These are phyloP conservation scores for Spatulosminthurus flaviceps DNA, from an alignment of 2,888 invertebrate genomes.

Conservation along the genomic window DNA sequence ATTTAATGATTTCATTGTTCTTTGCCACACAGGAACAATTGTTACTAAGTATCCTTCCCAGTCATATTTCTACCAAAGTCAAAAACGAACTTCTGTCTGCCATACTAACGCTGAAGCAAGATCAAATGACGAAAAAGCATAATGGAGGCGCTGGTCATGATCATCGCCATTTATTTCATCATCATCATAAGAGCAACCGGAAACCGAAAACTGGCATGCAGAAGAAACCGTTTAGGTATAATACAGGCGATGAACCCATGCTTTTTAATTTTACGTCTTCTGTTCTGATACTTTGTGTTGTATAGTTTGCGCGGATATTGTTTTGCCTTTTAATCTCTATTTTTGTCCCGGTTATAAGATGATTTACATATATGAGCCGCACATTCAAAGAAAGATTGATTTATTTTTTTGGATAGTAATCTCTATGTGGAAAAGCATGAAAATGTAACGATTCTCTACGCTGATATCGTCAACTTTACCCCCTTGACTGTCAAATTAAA, in stretches of 20 bases:
- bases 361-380: too few species aligned
- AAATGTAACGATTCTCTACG: slow-evolving; percentile 89
- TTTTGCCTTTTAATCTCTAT: too few species aligned
- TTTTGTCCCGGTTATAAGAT: too few species aligned
- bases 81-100: slow-evolving; percentile 70
- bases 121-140: slow-evolving; percentile 46
- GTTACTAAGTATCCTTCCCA: slow-evolving; percentile 85
- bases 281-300: too few species aligned
- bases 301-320: too few species aligned
- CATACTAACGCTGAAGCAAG: slow-evolving; percentile 66
- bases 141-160: slow-evolving; percentile 29
- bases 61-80: slow-evolving; percentile 78
- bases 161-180: slow-evolving; percentile 44
- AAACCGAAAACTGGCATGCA: slow-evolving; percentile 54
- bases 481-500: slow-evolving; percentile 83
- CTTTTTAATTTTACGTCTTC: too few species aligned
- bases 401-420: slow-evolving; percentile 69
- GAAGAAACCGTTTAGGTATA: slow-evolving; percentile 68
- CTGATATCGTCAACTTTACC: slow-evolving; percentile 94
- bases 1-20: background rate
- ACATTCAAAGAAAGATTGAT: too few species aligned
- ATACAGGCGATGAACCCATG: too few species aligned
- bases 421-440: slow-evolving; percentile 87
- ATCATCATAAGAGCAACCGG: slow-evolving; percentile 26
- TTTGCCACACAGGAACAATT: slow-evolving; percentile 78